Conservation (phyloP, 2,113 vertebrate genomes). For the Jaculus jaculus region DNA sequence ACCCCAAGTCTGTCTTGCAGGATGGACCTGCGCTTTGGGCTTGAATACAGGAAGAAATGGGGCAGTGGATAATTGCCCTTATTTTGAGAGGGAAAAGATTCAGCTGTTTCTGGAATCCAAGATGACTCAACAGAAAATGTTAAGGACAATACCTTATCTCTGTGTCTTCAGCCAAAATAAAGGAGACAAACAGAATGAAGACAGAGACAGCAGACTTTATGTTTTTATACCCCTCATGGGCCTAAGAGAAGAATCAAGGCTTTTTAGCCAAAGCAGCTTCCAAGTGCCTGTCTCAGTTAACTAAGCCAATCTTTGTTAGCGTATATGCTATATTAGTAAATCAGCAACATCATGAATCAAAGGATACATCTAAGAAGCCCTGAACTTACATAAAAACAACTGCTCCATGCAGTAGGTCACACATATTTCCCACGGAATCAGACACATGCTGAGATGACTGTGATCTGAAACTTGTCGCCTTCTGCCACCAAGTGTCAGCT, state of each 20-base stretch:
- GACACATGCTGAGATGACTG: background rate
- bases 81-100: background rate
- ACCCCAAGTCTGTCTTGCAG: background rate
- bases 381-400: background rate
- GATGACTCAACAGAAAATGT: background rate
- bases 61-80: background rate
- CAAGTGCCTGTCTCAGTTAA: background rate
- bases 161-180: background rate
- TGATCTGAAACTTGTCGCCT: conserved; percentile 66
- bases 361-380: background rate
- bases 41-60: background rate
- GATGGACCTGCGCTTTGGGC: background rate
- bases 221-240: background rate
- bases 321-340: background rate
- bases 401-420: background rate
- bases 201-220: background rate
- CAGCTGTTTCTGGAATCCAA: background rate
- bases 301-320: background rate
- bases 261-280: background rate
- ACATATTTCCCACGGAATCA: conserved; percentile 45
- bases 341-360: conserved; percentile 32
- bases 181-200: background rate
- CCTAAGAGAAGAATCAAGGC: background rate
- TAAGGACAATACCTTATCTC: background rate
- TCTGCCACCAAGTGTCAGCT: conserved; percentile 70